Evolutionary conservation across 2,797 vertebrate genomes (phyloP), one percentile per base, ranked within the genome.

Genomic region (Eutrigla gurnardus): DNA sequence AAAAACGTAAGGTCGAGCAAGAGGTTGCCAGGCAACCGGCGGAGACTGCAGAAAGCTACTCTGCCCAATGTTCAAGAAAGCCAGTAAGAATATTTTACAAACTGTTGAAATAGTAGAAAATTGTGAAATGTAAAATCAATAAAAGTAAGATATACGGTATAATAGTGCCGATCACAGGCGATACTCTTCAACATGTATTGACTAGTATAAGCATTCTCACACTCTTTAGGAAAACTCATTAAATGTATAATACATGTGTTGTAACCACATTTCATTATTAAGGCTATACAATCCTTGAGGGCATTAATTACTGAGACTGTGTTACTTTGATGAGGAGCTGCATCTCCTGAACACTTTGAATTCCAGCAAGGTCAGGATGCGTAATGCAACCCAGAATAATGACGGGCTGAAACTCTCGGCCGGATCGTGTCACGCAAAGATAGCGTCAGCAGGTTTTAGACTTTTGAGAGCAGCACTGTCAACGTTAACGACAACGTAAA

Each of bases 261-360:
- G 49, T 42, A 12, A 63, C 6, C 3, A 57, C 8, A 46, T 50
- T 57, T 46, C 33, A 65, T 53, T 25, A 49, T 33, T 35, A 3
- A 45, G 36, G 55, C 43, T 17, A 49, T 12, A 58, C 39, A 18
- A 57, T 39, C 35, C 53, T 52, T 32, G 4, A 59, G 53, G 64
- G 32, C 42, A 50, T 39, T 64, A 12, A 68, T 47, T 39, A 60
- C 54, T 49, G 42, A 50, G 53, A 72, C 35, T 62, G 15, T 57
- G 35, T 33, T 13, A 54, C 65, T 61, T 47, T 65, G 47, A 61
- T 70, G 43, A 65, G 33, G 45, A 47, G 58, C 40, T 57, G 37
- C 72, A 65, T 55, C 25, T 53, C 25, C 13, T 35, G 36, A 49
- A 25, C 12, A 52, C n/a, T 46, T 50, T 35, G 5, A 64, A 69